phyloP scores from a whole-genome alignment of 1,140 invertebrate genomes.

The Brachionus sp. region DNA sequence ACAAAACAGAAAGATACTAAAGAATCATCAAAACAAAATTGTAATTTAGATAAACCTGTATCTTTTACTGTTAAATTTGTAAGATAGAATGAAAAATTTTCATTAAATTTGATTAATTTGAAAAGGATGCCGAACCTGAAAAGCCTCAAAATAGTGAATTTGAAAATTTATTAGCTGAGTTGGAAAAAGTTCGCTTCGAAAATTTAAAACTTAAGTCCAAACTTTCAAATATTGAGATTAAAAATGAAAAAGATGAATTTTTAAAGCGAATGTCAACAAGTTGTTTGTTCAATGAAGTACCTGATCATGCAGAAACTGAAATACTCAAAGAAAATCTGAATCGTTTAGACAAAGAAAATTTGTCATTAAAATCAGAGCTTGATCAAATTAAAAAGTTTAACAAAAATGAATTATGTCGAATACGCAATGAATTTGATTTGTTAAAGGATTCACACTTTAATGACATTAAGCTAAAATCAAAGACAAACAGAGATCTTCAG shows the following conservation, averaged over 20 bases:
- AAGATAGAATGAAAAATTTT: not conserved
- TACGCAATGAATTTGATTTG: not conserved
- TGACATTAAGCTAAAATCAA: slow-evolving; percentile 5
- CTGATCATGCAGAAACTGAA: not conserved
- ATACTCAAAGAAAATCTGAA: not conserved
- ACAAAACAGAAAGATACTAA: not conserved
- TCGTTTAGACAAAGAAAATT: not conserved
- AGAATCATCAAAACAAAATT: not conserved
- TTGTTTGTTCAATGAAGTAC: not conserved
- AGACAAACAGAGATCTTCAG: not conserved
- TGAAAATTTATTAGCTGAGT: not conserved
- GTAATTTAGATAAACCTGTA: not conserved
- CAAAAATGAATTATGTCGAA: not conserved
- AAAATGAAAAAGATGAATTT: not conserved
- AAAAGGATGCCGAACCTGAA: not conserved
- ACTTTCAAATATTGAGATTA: not conserved
- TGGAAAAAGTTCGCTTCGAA: not conserved
- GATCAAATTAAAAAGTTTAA: not conserved
- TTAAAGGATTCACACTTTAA: not conserved
- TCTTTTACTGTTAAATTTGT: not conserved
- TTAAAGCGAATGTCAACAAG: not conserved
- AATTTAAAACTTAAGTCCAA: not conserved
- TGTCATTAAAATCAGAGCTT: not conserved
- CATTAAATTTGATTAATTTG: not conserved
- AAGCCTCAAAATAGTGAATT: not conserved